Base-by-base conservation (phyloP, 2,888 invertebrate species). In the Andrena camellia region DNA sequence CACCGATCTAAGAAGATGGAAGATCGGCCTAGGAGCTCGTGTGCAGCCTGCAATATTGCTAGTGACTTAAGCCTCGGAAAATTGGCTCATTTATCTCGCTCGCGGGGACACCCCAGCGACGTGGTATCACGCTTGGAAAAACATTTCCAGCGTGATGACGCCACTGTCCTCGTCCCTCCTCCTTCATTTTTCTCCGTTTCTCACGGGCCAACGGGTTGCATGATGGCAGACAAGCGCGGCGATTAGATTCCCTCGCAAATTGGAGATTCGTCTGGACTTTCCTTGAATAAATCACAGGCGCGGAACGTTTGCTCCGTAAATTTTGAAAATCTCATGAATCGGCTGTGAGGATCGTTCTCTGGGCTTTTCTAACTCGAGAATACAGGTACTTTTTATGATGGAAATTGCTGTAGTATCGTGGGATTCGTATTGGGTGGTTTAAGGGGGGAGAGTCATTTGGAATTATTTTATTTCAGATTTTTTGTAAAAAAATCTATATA, bases 51-150 rank as follows among this genome's bases (percentile, higher is more conserved):
- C 90, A 90, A 90, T 92, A 92, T 90, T 89, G 90, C 88, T 86
- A 83, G 86, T 89, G 88, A 91, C 91, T 92, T 89, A 89, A 92
- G 91, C 91, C 90, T 88, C 83, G 88, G 91, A 90, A 92, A 92
- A 92, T 92, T 92, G 92, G 90, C 90, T 91, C 92, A 88, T 92
- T 92, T 89, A 91, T 92, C 91, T 92, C 88, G 84, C 83, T 78
- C 86, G 83, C 84, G 84, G 86, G 85, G 84, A 87, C 87, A 89
- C 77, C 64, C 75, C 13, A 17, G 79, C 87, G 67, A 84, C 86
- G 84, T 78, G 84, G 88, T 88, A 89, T 90, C 90, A 86, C 89
- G 86, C 88, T 89, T 81, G 87, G 84, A 78, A 85, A 87, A 88
- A 88, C 86, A 86, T 77, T 84, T 78, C 80, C 57, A 42, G 62